These are phyloP conservation scores for Asbolus verrucosus DNA, from an alignment of 1,140 invertebrate species.

Conservation along the genomic window DNA sequence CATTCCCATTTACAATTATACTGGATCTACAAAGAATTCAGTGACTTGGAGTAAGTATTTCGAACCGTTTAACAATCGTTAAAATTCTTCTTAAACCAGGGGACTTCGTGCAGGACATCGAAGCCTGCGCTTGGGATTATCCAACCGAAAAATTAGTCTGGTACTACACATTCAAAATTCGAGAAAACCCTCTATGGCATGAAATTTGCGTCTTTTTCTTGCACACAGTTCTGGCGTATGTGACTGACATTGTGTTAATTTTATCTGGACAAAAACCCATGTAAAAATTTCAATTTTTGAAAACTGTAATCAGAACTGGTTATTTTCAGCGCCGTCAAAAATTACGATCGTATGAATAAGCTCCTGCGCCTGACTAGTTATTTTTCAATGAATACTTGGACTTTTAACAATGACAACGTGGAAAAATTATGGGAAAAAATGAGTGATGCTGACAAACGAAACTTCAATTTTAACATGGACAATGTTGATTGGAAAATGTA, in stretches of 20 bases:
- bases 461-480: conserved; percentile 72
- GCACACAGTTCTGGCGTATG: conserved; percentile 71
- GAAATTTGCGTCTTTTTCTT: conserved; percentile 66
- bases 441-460: conserved; percentile 69
- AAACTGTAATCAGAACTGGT: too few species aligned
- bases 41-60: conserved; percentile 42
- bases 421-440: conserved; percentile 72
- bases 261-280: conserved; percentile 71
- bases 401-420: conserved; percentile 76
- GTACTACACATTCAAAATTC: conserved; percentile 68
- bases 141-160: conserved; percentile 70
- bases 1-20: conserved; percentile 49
- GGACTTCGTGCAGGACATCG: conserved; percentile 68
- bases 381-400: conserved; percentile 78
- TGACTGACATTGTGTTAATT: conserved; percentile 68
- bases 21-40: neutral
- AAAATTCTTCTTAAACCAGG: conserved; percentile 30
- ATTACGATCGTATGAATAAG: conserved; percentile 79
- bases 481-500: conserved; percentile 72
- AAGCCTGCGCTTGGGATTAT: conserved; percentile 65
- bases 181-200: conserved; percentile 67
- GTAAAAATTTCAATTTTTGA: too few species aligned
- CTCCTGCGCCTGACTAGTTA: conserved; percentile 79
- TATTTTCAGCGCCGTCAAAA: conserved; percentile 69
- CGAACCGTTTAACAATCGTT: neutral